Evolutionary conservation across 1,140 invertebrate species (phyloP).

Genomic region (Drosophila pallidifrons): DNA sequence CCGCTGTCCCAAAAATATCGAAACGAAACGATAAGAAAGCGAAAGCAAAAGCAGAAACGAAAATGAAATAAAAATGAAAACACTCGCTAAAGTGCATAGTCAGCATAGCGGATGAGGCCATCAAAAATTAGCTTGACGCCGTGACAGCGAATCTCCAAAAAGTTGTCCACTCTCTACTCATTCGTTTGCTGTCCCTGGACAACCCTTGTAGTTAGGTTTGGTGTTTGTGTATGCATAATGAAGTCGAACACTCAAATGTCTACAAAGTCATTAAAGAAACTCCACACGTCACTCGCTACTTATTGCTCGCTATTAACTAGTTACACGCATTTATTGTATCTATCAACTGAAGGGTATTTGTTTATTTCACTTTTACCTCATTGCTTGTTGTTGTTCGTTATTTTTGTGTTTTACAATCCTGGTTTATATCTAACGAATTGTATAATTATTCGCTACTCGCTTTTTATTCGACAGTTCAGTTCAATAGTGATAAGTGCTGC

Average conservation of each 20-base stretch:
- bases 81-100: constrained; percentile 8
- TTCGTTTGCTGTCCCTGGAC: not conserved
- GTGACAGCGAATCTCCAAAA: constrained; percentile 4
- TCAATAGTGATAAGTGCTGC: too few species aligned
- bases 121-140: constrained; percentile 13
- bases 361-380: not conserved
- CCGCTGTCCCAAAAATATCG: constrained; percentile 19
- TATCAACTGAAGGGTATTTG: too few species aligned
- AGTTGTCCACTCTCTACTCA: not conserved
- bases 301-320: not conserved
- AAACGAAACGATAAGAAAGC: constrained; percentile 21
- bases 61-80: constrained; percentile 10
- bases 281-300: not conserved
- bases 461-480: too few species aligned
- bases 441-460: too few species aligned
- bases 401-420: too few species aligned
- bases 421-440: too few species aligned
- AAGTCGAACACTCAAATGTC: constrained; percentile 1
- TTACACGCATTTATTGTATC: too few species aligned
- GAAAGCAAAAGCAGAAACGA: not conserved
- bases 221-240: constrained; percentile 6
- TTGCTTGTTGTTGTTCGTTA: not conserved
- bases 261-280: not conserved
- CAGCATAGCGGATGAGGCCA: constrained; percentile 13
- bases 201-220: constrained; percentile 21